phyloP scores from a whole-genome alignment of 2,113 vertebrate species.

The Nyctereutes procyonoides region DNA sequence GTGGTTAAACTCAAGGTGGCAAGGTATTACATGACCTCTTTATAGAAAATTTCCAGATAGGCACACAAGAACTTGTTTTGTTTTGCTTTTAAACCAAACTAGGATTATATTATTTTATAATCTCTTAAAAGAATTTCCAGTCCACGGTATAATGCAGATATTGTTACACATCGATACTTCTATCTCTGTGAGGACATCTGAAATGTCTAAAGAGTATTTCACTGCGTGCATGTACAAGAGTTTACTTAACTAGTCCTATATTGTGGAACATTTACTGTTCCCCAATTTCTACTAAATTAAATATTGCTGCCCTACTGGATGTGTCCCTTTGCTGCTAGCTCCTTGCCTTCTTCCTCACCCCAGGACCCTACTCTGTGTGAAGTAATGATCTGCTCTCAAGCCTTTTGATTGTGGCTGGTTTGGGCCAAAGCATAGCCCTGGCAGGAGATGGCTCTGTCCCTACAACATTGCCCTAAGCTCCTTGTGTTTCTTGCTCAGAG shows the following conservation, averaged over 20 bases:
- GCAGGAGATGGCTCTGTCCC: background rate
- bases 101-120: background rate
- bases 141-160: background rate
- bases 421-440: background rate
- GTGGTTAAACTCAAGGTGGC: background rate
- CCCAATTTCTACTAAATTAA: background rate
- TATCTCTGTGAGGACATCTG: background rate
- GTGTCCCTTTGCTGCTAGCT: background rate
- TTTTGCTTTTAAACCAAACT: background rate
- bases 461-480: background rate
- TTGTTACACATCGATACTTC: background rate
- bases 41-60: background rate
- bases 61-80: background rate
- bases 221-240: background rate
- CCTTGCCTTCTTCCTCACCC: background rate
- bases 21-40: background rate
- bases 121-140: background rate
- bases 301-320: background rate
- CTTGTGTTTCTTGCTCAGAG: background rate
- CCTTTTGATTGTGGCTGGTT: background rate
- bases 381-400: background rate
- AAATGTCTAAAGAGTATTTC: background rate
- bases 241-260: background rate
- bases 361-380: background rate
- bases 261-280: background rate